Base-by-base conservation (phyloP, 2,888 invertebrate genomes). In the Metacarcinus magister region DNA sequence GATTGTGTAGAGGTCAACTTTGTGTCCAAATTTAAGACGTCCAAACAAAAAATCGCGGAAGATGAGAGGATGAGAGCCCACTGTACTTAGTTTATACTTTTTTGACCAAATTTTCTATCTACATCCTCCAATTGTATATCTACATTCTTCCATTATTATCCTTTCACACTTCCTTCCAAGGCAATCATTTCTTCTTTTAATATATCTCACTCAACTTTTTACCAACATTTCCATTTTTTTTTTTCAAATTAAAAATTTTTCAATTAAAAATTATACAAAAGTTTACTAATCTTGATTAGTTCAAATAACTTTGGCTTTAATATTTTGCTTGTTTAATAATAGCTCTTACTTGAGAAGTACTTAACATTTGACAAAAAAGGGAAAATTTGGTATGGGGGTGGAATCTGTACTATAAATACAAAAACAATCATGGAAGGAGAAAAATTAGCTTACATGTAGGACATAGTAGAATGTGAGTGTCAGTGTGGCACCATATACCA, bases 391-490 rank as follows among this genome's bases (percentile, higher is more conserved):
- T 44, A 44, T 16, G 23, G 46, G n/a, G 4, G 16, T 44, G 60
- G 10, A 94, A 44, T 8, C 60, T 39, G 67, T 67, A 7, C 13
- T 13, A 48, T 48, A 5, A 48, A 48, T 48, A 48, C 48, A 48
- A 5, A 48, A 48, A 13, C 5, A 48, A 48, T 48, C 7, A 13
- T 8, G 8, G 5, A 60, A 48, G 32, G 32, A 2, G 43, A 44
- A 28, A 48, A 87, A 19, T 7, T 13, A 87, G 44, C 95, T 96
- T 75, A 96, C 96, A 87, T 96, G 96, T 23, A 96, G 92, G 91
- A 92, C 75, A 60, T 96, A 96, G 60, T 93, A 92, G 67, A 96
- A 95, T n/a, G 91, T 94, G 60, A 94, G 90, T 28, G 96, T 39
- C 32, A 96, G 54, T 10, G 91, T 92, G n/a, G 90, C 87, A 39